These are phyloP conservation scores for Crossocerus cetratus DNA, from an alignment of 2,888 invertebrate genomes.

Conservation along the genomic window DNA sequence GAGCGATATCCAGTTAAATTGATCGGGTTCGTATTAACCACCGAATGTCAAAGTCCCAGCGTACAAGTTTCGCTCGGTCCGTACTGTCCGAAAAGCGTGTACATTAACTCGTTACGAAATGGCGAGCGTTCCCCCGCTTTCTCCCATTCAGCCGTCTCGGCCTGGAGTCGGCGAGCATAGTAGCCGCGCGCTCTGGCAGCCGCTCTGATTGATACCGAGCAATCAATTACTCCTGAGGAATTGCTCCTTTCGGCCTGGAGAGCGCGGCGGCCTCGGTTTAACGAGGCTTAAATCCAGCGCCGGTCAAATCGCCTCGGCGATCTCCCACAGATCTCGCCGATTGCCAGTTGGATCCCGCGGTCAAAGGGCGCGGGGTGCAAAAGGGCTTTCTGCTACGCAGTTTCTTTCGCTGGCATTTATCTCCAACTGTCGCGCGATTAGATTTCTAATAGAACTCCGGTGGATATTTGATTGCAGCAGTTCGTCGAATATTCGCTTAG, in stretches of 20 bases:
- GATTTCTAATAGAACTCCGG: too few relatives aligned
- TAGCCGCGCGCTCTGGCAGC: neutral
- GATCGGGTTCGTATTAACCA: too few relatives aligned
- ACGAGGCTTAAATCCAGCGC: neutral
- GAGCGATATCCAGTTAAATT: too few relatives aligned
- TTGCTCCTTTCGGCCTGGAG: neutral
- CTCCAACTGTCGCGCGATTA: too few relatives aligned
- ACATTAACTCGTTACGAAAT: conserved; percentile 46
- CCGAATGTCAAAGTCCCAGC: too few relatives aligned
- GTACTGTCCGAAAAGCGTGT: conserved; percentile 12
- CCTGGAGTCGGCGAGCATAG: neutral
- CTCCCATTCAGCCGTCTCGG: neutral
- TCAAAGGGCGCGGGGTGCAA: neutral
- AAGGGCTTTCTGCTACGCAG: neutral
- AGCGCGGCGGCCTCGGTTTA: neutral
- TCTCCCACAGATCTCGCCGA: neutral
- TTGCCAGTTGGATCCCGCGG: neutral
- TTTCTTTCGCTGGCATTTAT: too few relatives aligned
- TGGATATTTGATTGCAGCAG: too few relatives aligned
- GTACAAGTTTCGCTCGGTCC: too few relatives aligned
- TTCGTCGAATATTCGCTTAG: too few relatives aligned
- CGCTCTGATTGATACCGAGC: conserved; percentile 10
- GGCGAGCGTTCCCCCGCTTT: conserved; percentile 28
- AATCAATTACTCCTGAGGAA: conserved; percentile 1
- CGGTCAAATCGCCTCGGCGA: neutral